These are phyloP conservation scores for Edolisoma coerulescens DNA, from an alignment of 2,113 vertebrate genomes.

Conservation along the genomic window DNA sequence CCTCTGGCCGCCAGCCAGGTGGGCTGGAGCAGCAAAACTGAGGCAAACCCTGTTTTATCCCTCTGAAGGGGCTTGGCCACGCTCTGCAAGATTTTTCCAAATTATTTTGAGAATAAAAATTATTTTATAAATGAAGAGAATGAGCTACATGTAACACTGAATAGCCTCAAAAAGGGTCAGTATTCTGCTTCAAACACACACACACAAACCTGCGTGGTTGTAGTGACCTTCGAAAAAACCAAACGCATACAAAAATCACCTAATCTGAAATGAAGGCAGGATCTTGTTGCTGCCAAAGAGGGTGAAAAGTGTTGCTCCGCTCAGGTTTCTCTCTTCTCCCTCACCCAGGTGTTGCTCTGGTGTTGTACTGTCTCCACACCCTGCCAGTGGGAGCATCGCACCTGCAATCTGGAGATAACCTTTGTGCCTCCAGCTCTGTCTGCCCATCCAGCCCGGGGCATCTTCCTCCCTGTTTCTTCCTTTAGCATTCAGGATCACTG, in stretches of 20 bases:
- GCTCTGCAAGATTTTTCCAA: not conserved
- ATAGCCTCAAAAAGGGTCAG: not conserved
- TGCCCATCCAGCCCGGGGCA: accelerated
- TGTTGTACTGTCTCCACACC: accelerated
- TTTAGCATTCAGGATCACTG: not conserved
- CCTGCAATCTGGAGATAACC: not conserved
- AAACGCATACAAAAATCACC: not conserved
- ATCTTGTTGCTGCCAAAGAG: not conserved
- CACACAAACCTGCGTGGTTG: not conserved
- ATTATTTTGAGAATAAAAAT: not conserved
- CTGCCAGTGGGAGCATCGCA: accelerated
- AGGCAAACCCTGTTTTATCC: not conserved
- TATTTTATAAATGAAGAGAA: not conserved
- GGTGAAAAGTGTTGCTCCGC: not conserved
- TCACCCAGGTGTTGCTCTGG: not conserved
- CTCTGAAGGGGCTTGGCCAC: accelerated
- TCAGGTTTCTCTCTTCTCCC: not conserved
- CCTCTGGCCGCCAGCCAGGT: accelerated
- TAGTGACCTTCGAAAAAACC: not conserved
- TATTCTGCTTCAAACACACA: not conserved
- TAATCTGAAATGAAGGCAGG: not conserved
- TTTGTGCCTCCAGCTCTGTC: not conserved
- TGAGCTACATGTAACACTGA: not conserved
- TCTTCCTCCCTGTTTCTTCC: not conserved
- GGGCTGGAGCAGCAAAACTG: not conserved